These are phyloP conservation scores for Aricia agestis DNA, from an alignment of 1,140 invertebrate genomes.

Conservation along the genomic window DNA sequence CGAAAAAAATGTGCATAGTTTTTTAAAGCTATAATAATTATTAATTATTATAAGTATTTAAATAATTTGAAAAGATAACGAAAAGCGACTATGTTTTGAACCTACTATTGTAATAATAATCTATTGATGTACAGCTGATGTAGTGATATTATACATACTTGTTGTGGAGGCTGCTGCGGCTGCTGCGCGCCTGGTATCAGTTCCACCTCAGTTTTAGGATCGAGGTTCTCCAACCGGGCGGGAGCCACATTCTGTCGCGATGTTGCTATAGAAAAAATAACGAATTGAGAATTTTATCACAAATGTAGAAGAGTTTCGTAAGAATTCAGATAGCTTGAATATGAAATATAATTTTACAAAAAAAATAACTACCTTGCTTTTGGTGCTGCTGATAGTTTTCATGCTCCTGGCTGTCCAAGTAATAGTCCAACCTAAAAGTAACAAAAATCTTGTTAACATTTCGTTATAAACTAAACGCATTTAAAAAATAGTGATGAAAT, in stretches of 20 bases:
- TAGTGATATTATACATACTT: no score
- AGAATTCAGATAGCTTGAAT: no score
- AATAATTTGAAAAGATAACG: no score
- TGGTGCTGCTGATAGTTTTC: slow-evolving; percentile 49
- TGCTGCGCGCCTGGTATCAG: slow-evolving; percentile 54
- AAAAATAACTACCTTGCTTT: slow-evolving; percentile 45
- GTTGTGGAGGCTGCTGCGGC: slow-evolving; percentile 51
- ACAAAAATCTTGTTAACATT: no score
- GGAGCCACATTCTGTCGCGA: slow-evolving; percentile 29
- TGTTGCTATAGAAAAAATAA: not conserved
- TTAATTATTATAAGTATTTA: no score
- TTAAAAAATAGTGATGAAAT: not conserved
- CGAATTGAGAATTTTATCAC: not conserved
- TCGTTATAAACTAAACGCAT: no score
- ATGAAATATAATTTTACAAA: no score
- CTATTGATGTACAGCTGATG: no score
- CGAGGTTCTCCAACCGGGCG: slow-evolving; percentile 58
- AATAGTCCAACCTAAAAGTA: slow-evolving; percentile 50
- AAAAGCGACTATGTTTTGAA: no score
- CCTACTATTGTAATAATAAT: no score
- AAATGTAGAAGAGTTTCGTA: not conserved
- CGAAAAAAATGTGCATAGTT: no score
- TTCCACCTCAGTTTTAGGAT: slow-evolving; percentile 64
- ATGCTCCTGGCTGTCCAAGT: slow-evolving; percentile 43
- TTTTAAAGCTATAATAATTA: no score